Base-by-base conservation (phyloP, 2,888 invertebrate species). In the Drosophila niveifrons region DNA sequence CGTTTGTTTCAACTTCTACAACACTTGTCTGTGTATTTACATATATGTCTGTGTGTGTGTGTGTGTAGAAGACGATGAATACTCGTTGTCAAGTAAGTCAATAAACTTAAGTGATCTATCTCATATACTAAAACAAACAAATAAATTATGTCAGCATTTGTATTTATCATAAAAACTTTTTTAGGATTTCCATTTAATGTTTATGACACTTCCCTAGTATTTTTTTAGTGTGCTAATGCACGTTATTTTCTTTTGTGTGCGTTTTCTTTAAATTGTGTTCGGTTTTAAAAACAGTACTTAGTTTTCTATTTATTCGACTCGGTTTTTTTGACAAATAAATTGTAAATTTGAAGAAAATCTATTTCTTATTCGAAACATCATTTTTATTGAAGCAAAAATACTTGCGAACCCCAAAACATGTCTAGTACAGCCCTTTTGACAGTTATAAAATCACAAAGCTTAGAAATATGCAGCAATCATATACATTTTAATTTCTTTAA, bases 41-140 rank as follows among this genome's bases (percentile, higher is more conserved):
- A 78, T 90, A 75, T 89, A 75, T 90, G 80, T 78, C 78, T 90
- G 86, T 90, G 86, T 36, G 36, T 36, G n/a, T 23, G 23, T 80
- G 86, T 81, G 85, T 89, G 73, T 90, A 91, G 91, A 91, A 94
- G 94, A 94, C 93, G 94, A 94, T 93, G 94, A 94, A 93, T 94
- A 93, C 94, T 93, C 93, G 91, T 93, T 94, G 91, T 90, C 94
- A 94, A 94, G 94, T 94, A 94, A 94, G 94, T 94, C 93, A 82
- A 89, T 61, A 77, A 81, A 75, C 64, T 80, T 65, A 75, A 75
- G 73, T 62, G 66, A 50, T 47, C 31, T 72, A 50, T 47, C 31
- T 72, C 78, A 78, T 77, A 47, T 52, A 63, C 44, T 75, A 73
- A 47, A 75, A 57, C 61, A 61, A 48, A n/a, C 11, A 62, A 58